phyloP scores from a whole-genome alignment of 2,888 invertebrate species.

The Unio delphinus region DNA sequence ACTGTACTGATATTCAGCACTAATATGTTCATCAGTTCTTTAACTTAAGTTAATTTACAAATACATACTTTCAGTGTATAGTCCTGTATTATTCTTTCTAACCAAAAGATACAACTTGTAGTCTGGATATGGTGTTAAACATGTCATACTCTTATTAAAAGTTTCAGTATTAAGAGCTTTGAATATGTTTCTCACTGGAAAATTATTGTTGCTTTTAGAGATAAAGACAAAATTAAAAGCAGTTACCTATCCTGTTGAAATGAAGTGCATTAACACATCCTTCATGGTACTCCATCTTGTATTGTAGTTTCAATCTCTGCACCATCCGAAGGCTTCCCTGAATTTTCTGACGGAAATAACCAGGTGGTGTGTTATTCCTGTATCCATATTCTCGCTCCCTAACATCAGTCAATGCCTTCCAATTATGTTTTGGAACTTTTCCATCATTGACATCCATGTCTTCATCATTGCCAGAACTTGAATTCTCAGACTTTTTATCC shows the following conservation, averaged over 20 bases:
- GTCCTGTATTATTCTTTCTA: too few species aligned
- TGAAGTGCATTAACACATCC: constrained; percentile 95
- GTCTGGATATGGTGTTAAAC: too few species aligned
- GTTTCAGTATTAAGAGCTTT: too few species aligned
- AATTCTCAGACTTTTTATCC: constrained; percentile 8
- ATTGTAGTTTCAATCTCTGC: constrained; percentile 85
- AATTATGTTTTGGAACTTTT: constrained; percentile 74
- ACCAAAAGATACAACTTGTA: too few species aligned
- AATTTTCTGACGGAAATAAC: constrained; percentile 80
- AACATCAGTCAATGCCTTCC: constrained; percentile 80
- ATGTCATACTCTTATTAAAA: too few species aligned
- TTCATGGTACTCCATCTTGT: constrained; percentile 83
- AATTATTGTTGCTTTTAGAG: too few species aligned
- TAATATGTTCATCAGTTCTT: too few species aligned
- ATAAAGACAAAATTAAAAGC: neutral
- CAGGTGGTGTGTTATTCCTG: constrained; percentile 72
- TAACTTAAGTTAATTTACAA: too few species aligned
- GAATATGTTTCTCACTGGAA: too few species aligned
- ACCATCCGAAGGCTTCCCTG: constrained; percentile 88
- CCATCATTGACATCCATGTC: constrained; percentile 12
- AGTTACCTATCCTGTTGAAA: constrained; percentile 82
- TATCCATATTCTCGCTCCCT: constrained; percentile 73
- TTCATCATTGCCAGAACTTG: constrained; percentile 22
- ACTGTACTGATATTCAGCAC: too few species aligned
- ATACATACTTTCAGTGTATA: too few species aligned